These are phyloP conservation scores for Hippocampus kuda DNA, from an alignment of 2,797 vertebrate genomes.

Conservation along the genomic window DNA sequence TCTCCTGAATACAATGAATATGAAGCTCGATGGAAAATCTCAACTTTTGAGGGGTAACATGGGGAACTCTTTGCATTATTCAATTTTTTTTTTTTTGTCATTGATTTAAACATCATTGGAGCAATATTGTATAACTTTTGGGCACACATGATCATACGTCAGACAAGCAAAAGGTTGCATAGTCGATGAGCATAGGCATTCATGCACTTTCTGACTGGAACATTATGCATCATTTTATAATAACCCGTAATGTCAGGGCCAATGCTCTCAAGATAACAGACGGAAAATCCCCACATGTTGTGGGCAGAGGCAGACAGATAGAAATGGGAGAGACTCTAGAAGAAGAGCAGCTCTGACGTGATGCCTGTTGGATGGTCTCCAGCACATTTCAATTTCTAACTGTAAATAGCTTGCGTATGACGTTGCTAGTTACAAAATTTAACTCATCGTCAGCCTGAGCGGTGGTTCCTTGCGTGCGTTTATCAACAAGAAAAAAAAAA, in stretches of 20 bases:
- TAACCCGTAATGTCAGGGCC: not conserved
- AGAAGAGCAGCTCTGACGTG: not conserved
- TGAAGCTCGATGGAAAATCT: too few relatives aligned
- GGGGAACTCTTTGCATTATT: not conserved
- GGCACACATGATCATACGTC: not conserved
- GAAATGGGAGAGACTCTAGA: not conserved
- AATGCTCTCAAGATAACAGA: not conserved
- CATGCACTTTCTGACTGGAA: not conserved
- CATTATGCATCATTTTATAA: not conserved
- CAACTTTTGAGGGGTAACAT: too few relatives aligned
- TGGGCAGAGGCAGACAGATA: not conserved
- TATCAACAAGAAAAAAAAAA: not conserved
- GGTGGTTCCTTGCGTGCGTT: too few relatives aligned
- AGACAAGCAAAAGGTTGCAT: not conserved
- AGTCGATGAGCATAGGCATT: not conserved
- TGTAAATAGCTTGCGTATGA: too few relatives aligned
- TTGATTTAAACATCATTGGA: not conserved
- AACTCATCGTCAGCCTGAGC: too few relatives aligned
- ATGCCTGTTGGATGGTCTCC: too few relatives aligned
- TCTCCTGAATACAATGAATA: too few relatives aligned
- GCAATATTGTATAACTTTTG: not conserved
- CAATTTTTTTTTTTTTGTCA: not conserved
- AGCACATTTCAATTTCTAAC: too few relatives aligned
- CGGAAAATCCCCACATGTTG: not conserved
- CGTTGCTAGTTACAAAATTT: too few relatives aligned